These are phyloP conservation scores for Cylindroiulus punctatus DNA, from an alignment of 2,888 invertebrate species.

Conservation along the genomic window DNA sequence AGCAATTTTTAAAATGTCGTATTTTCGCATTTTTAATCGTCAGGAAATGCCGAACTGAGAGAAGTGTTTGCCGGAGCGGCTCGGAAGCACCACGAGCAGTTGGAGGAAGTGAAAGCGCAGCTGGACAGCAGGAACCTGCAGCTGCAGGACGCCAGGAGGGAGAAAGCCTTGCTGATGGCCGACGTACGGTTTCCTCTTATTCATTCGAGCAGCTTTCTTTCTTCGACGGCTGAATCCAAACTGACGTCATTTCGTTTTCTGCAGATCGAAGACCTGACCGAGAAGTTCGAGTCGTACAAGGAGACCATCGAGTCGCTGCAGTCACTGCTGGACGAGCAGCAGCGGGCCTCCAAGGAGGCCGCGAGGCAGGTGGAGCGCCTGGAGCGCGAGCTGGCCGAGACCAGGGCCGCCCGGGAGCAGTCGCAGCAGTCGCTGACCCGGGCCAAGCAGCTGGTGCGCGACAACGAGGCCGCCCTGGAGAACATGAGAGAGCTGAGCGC, in stretches of 20 bases:
- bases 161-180: neutral
- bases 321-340: conserved; percentile 34
- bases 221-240: neutral
- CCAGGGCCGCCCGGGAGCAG: neutral
- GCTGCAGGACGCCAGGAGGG: neutral
- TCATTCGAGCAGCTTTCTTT: neutral
- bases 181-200: neutral
- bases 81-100: neutral
- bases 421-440: neutral
- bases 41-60: neutral
- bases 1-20: no score
- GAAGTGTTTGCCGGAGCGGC: neutral
- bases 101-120: neutral
- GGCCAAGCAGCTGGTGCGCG: conserved; percentile 7
- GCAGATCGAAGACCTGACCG: conserved; percentile 49
- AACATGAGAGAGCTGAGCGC: conserved; percentile 30
- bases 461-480: conserved; percentile 25
- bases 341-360: conserved; percentile 2
- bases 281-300: conserved; percentile 51
- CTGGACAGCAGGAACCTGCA: neutral
- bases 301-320: conserved; percentile 54
- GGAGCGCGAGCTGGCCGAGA: neutral
- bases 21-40: neutral
- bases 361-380: neutral
- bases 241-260: conserved; percentile 26